These are phyloP conservation scores for Synanthedon myopaeformis DNA, from an alignment of 2,888 invertebrate genomes.

Conservation along the genomic window DNA sequence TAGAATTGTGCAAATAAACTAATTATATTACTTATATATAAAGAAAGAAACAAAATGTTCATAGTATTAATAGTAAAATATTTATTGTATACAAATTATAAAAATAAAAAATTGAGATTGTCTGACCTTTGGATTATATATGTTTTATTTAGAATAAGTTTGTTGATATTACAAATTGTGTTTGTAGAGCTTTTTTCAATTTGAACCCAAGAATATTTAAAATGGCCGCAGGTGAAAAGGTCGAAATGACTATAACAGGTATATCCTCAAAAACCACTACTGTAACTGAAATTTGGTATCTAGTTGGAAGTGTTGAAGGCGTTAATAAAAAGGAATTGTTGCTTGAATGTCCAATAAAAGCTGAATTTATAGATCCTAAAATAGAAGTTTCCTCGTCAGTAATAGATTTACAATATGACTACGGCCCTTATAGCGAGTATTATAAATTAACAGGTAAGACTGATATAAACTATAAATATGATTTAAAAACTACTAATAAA, in stretches of 20 bases:
- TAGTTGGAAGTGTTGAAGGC: slow-evolving; percentile 67
- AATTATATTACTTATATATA: no score
- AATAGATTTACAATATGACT: slow-evolving; percentile 63
- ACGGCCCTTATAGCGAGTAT: slow-evolving; percentile 49
- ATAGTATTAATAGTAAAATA: no score
- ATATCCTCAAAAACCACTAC: slow-evolving; percentile 41
- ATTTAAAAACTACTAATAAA: no score
- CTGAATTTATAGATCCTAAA: slow-evolving; percentile 71
- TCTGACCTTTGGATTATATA: neutral
- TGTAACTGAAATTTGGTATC: slow-evolving; percentile 69
- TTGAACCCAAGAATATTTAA: slow-evolving; percentile 57
- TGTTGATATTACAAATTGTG: neutral
- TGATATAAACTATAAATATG: no score
- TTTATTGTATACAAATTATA: no score
- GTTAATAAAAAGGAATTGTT: slow-evolving; percentile 65
- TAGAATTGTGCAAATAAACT: no score
- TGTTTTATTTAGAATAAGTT: neutral
- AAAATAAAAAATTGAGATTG: neutral
- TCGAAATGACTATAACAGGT: slow-evolving; percentile 46
- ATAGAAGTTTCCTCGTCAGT: slow-evolving; percentile 58
- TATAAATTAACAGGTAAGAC: slow-evolving; percentile 54
- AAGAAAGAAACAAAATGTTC: no score
- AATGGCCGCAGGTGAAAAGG: slow-evolving; percentile 51
- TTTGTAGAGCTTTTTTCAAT: slow-evolving; percentile 50
- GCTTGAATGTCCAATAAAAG: slow-evolving; percentile 57